Conservation (phyloP, 2,113 vertebrate species). For the Manacus vitellinus region DNA sequence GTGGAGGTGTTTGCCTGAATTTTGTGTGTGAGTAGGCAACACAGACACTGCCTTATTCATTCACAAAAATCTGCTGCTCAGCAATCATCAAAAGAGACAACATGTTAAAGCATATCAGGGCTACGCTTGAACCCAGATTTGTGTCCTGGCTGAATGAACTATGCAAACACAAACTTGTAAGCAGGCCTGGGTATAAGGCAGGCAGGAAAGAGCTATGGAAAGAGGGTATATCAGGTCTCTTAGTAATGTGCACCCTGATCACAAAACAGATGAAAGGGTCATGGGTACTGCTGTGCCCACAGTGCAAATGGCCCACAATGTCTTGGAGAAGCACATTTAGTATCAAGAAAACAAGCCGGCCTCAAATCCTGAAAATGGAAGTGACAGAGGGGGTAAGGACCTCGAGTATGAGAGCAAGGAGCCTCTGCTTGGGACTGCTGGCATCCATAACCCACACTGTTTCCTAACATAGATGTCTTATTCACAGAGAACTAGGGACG, state of each 20-base stretch:
- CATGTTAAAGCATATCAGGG: fast-evolving
- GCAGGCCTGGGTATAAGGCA: background rate
- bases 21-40: background rate
- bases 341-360: background rate
- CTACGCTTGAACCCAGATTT: background rate
- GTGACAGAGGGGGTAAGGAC: background rate
- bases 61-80: background rate
- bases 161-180: background rate
- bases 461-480: background rate
- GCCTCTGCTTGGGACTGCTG: background rate
- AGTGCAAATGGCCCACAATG: fast-evolving
- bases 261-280: background rate
- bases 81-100: background rate
- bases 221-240: background rate
- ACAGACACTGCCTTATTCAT: background rate
- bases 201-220: background rate
- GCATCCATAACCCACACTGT: background rate
- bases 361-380: background rate
- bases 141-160: background rate
- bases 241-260: background rate
- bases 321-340: background rate
- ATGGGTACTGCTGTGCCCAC: background rate
- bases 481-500: background rate
- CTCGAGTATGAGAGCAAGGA: background rate
- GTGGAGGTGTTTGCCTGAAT: background rate